Conservation (phyloP, 2,113 vertebrate species). For the Pelecanoides urinatrix region DNA sequence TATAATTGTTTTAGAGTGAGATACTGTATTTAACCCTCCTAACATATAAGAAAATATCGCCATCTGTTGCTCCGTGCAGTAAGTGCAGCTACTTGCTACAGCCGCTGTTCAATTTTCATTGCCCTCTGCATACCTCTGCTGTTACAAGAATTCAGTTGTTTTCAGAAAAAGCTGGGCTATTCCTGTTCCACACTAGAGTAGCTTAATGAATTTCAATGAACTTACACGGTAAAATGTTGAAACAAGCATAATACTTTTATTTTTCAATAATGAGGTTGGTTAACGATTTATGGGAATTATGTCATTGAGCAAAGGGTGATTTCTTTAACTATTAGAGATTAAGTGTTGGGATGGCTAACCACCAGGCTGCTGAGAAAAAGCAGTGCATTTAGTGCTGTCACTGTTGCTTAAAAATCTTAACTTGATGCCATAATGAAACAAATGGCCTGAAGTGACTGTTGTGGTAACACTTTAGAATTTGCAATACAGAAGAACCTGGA, state of each 20-base stretch:
- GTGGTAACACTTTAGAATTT: background rate
- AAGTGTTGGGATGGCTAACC: background rate
- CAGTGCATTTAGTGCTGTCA: background rate
- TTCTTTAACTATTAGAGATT: background rate
- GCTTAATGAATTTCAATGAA: background rate
- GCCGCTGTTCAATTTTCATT: background rate
- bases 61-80: constrained; percentile 59
- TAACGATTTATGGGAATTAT: background rate
- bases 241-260: background rate
- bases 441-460: background rate
- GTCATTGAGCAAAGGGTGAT: background rate
- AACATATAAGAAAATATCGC: constrained; percentile 44
- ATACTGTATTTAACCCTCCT: rapidly evolving
- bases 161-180: background rate
- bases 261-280: background rate
- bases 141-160: background rate
- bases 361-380: background rate
- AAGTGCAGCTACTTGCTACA: background rate
- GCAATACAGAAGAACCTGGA: background rate
- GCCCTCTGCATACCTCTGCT: background rate
- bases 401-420: background rate
- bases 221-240: background rate
- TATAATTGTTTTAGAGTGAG: background rate
- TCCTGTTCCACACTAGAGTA: background rate
- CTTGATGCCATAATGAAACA: background rate